phyloP scores from a whole-genome alignment of 2,113 vertebrate species.

The Halcyon malimbica region DNA sequence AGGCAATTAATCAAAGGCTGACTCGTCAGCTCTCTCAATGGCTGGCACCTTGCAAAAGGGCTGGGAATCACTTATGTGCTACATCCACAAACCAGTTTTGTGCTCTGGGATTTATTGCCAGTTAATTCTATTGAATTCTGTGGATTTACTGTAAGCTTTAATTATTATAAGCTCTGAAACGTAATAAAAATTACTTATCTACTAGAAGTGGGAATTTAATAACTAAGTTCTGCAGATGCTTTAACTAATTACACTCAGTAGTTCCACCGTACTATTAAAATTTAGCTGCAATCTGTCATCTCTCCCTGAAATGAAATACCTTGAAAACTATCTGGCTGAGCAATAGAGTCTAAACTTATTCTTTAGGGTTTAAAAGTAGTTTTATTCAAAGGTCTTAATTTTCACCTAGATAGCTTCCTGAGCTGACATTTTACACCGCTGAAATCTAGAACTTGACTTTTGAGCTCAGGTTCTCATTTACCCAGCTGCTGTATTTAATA shows the following conservation, averaged over 20 bases:
- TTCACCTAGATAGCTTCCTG: neutral
- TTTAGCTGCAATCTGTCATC: neutral
- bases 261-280: neutral
- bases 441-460: neutral
- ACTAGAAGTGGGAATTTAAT: neutral
- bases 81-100: neutral
- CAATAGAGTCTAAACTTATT: neutral
- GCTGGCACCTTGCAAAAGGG: constrained; percentile 33
- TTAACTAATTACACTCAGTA: neutral
- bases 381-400: neutral
- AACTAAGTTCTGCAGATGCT: neutral
- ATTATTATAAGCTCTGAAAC: neutral
- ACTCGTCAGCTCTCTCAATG: constrained; percentile 13
- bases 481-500: neutral
- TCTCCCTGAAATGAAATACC: neutral
- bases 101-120: constrained; percentile 2
- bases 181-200: neutral
- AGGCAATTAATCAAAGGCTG: constrained; percentile 55
- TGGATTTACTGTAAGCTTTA: constrained; percentile 36
- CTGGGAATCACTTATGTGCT: neutral
- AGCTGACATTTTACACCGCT: neutral
- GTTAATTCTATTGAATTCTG: constrained; percentile 17
- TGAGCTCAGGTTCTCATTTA: neutral
- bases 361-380: neutral
- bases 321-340: neutral